Percentiles rank a stretch among this genome's conserved stretches.
These are phyloP conservation scores for Cherax destructor DNA, from an alignment of 1,140 invertebrate species.

Conservation along the genomic window DNA sequence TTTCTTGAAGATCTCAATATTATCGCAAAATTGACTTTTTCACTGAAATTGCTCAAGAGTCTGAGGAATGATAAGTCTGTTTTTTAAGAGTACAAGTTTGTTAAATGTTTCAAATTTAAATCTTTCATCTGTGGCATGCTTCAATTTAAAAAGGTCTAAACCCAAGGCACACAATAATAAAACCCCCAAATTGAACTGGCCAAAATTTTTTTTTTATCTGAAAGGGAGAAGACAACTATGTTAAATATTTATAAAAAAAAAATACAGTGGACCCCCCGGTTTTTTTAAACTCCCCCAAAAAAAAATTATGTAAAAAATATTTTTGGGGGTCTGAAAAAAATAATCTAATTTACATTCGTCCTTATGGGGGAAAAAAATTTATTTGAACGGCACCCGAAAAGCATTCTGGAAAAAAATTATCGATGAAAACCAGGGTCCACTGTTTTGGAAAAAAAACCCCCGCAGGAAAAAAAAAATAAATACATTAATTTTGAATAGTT, in stretches of 20 bases:
- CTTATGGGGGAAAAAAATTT: too few relatives aligned
- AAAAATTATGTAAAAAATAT: too few relatives aligned
- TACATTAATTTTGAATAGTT: not conserved
- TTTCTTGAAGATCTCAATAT: slow-evolving; percentile 88
- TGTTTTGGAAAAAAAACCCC: too few relatives aligned
- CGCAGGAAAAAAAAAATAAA: not conserved
- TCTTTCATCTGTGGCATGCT: slow-evolving; percentile 99
- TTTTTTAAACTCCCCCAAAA: too few relatives aligned
- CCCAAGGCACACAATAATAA: slow-evolving; percentile 91
- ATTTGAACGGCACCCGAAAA: too few relatives aligned
- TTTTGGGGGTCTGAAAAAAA: too few relatives aligned
- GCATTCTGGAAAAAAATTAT: too few relatives aligned
- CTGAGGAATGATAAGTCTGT: slow-evolving; percentile 87
- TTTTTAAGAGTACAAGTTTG: slow-evolving; percentile 86
- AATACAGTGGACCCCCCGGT: too few relatives aligned
- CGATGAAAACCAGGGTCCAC: too few relatives aligned
- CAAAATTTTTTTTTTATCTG: slow-evolving; percentile 94
- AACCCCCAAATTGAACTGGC: slow-evolving; percentile 98
- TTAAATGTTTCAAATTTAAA: slow-evolving; percentile 96
- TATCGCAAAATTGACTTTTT: slow-evolving; percentile 92
- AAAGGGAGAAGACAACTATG: slow-evolving; percentile 45
- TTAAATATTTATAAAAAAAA: not conserved
- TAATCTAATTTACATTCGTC: too few relatives aligned
- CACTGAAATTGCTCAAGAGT: slow-evolving; percentile 85
- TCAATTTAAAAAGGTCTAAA: slow-evolving; percentile 96